Evolutionary conservation across 2,797 vertebrate species (phyloP).

Genomic region (Emys orbicularis): DNA sequence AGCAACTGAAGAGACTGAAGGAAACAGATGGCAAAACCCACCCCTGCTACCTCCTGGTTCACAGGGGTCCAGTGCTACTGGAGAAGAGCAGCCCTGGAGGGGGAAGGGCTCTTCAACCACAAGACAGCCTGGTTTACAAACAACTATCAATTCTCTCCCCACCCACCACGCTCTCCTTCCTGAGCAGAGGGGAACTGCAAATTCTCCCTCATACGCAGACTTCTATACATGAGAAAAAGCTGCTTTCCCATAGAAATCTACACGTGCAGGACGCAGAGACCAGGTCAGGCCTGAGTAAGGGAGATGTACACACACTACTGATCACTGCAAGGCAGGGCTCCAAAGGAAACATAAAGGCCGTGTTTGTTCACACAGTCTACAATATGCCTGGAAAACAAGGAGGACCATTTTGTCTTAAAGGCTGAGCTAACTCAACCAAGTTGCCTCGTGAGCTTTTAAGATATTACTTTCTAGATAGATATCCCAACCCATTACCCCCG

Average conservation of each 20-base stretch:
- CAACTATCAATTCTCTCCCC: not conserved
- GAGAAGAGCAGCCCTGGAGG: not conserved
- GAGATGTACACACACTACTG: fast-evolving
- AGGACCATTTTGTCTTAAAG: slow-evolving; percentile 57
- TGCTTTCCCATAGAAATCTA: not conserved
- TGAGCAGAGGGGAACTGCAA: fast-evolving
- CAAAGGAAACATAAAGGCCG: slow-evolving; percentile 20
- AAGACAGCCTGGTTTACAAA: not conserved
- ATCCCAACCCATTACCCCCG: slow-evolving; percentile 53
- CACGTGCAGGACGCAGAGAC: not conserved
- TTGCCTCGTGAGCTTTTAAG: slow-evolving; percentile 52
- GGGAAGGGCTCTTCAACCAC: not conserved
- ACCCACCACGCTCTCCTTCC: not conserved
- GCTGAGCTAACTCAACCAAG: slow-evolving; percentile 48
- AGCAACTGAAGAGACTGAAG: not conserved
- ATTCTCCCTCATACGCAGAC: fast-evolving
- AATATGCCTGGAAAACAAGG: slow-evolving; percentile 9
- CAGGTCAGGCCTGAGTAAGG: not conserved
- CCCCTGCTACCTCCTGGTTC: not conserved
- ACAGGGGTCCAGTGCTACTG: not conserved
- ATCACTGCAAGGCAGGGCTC: slow-evolving; percentile 43
- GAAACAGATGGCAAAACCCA: not conserved
- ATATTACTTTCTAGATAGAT: slow-evolving; percentile 52
- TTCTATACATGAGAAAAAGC: not conserved
- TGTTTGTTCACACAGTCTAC: slow-evolving; percentile 56